These are phyloP conservation scores for Armadillidium nasatum DNA, from an alignment of 1,140 invertebrate genomes.

Conservation along the genomic window DNA sequence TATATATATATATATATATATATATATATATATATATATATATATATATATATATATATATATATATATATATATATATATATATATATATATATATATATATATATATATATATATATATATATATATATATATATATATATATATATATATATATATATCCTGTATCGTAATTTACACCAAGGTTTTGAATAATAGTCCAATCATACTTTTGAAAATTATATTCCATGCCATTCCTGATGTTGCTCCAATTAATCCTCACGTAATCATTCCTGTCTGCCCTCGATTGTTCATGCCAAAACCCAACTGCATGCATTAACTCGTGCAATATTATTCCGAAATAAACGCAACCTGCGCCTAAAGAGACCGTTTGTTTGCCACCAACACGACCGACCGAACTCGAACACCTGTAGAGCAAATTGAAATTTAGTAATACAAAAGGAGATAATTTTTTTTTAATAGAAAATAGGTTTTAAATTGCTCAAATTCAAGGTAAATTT, in stretches of 20 bases:
- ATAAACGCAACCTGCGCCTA: constrained; percentile 21
- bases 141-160: too few species aligned
- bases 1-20: too few species aligned
- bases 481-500: too few species aligned
- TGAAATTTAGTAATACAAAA: too few species aligned
- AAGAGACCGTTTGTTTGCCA: constrained; percentile 10
- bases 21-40: too few species aligned
- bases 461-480: too few species aligned
- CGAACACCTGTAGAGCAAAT: constrained; percentile 9
- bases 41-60: too few species aligned
- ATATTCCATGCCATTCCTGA: constrained; percentile 48
- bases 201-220: constrained; percentile 53
- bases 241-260: constrained; percentile 36
- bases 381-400: constrained; percentile 16
- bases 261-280: constrained; percentile 62
- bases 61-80: too few species aligned
- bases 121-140: neutral
- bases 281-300: constrained; percentile 80
- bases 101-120: too few species aligned
- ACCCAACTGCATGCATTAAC: constrained; percentile 67
- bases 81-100: too few species aligned
- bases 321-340: constrained; percentile 71
- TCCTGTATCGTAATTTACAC: constrained; percentile 52
- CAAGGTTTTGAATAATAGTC: constrained; percentile 50
- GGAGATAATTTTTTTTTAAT: too few species aligned